These are phyloP conservation scores for Takifugu flavidus DNA, from an alignment of 2,113 vertebrate genomes.

Conservation along the genomic window DNA sequence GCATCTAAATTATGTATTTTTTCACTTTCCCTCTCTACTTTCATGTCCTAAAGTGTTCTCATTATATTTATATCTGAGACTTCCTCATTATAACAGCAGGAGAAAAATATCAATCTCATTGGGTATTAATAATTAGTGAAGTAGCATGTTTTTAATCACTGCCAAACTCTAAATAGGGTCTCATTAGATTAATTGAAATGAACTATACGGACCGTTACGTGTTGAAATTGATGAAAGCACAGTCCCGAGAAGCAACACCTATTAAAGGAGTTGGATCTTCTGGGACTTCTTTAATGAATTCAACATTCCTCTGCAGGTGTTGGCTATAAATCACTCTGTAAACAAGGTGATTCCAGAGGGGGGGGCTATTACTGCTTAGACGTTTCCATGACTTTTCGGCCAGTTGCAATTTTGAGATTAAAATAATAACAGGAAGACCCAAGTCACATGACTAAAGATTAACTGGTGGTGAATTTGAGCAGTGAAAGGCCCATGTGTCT, in stretches of 20 bases:
- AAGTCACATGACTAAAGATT: conserved; percentile 14
- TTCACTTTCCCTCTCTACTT: too few species aligned
- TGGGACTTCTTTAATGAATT: conserved; percentile 21
- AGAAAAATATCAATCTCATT: neutral
- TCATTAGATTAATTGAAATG: conserved; percentile 5
- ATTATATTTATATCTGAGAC: too few species aligned
- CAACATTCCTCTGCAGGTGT: conserved; percentile 11
- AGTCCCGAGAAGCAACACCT: conserved; percentile 2
- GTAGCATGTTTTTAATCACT: neutral
- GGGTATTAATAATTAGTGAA: neutral
- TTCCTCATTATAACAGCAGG: too few species aligned
- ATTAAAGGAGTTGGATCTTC: conserved; percentile 5
- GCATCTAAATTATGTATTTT: too few species aligned
- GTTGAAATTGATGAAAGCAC: neutral
- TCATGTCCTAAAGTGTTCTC: too few species aligned
- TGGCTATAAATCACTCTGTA: conserved; percentile 37
- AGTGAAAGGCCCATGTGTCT: conserved; percentile 2
- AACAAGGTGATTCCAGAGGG: conserved; percentile 10
- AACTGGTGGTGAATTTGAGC: conserved; percentile 14
- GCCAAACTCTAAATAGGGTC: neutral
- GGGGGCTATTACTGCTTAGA: conserved; percentile 8
- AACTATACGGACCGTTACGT: neutral
- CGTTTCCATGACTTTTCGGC: neutral
- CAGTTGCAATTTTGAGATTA: too few species aligned
- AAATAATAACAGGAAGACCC: too few species aligned